Evolutionary conservation across 2,113 vertebrate species (phyloP).

Genomic region (Elaphurus davidianus): DNA sequence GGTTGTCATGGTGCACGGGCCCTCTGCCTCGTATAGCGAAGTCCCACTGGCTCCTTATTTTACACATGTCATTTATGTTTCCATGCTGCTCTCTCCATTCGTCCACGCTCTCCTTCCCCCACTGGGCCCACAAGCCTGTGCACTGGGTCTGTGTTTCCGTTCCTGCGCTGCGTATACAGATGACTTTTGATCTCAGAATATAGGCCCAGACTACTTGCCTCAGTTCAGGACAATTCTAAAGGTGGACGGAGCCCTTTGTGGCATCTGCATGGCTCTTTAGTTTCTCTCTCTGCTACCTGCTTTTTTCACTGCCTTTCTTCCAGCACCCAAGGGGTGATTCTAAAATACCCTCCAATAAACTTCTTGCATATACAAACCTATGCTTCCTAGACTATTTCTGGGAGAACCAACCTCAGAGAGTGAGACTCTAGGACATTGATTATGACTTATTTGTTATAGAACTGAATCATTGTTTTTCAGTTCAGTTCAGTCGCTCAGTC

Average conservation of each 20-base stretch:
- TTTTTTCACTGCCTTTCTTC: background rate
- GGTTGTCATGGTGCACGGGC: background rate
- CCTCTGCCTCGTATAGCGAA: background rate
- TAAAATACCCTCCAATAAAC: background rate
- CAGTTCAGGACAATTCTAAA: background rate
- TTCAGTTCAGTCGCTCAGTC: no score
- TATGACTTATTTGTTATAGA: background rate
- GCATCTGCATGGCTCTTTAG: fast-evolving
- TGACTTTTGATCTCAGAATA: background rate
- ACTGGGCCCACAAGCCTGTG: background rate
- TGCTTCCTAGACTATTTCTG: background rate
- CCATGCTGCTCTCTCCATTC: fast-evolving
- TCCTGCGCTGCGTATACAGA: background rate
- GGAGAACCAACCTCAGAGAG: background rate
- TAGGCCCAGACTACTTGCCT: background rate
- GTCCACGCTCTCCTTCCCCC: background rate
- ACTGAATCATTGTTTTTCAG: background rate
- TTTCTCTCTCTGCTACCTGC: background rate
- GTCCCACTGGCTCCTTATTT: background rate
- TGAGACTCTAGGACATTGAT: background rate
- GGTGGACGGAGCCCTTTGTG: fast-evolving
- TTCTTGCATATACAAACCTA: background rate
- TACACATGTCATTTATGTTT: fast-evolving
- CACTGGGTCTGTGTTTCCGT: background rate
- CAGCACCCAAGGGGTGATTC: no score